These are phyloP conservation scores for Herminia tarsipennalis DNA, from an alignment of 2,888 invertebrate species.

Conservation along the genomic window DNA sequence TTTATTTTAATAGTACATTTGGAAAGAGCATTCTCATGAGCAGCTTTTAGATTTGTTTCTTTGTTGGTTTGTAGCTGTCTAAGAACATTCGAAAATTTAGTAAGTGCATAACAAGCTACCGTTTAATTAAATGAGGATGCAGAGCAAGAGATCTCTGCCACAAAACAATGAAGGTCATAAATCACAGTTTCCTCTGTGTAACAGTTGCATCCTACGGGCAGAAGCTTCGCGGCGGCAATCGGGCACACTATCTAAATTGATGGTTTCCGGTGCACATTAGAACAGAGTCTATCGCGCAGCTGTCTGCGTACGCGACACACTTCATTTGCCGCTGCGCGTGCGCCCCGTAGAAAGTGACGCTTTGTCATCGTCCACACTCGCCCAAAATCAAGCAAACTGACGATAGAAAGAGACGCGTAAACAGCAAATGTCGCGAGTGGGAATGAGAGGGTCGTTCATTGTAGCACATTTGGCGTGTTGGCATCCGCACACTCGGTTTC, in stretches of 20 bases:
- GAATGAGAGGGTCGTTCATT: conserved; percentile 49
- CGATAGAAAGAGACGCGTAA: conserved; percentile 52
- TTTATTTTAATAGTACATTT: no score
- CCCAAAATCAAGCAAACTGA: conserved; percentile 72
- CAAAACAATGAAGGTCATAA: conserved; percentile 83
- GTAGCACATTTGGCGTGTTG: conserved; percentile 57
- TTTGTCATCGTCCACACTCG: conserved; percentile 69
- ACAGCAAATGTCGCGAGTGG: conserved; percentile 25
- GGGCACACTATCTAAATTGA: conserved; percentile 83
- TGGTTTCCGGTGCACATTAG: conserved; percentile 83
- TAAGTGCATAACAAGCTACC: conserved; percentile 49
- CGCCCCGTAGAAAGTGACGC: conserved; percentile 80
- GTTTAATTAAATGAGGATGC: conserved; percentile 47
- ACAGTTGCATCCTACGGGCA: conserved; percentile 79
- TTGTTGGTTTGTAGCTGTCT: neutral
- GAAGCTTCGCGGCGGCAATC: conserved; percentile 79
- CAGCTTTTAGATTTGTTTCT: neutral
- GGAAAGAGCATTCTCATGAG: no score
- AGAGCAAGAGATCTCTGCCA: conserved; percentile 41
- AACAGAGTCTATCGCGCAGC: conserved; percentile 76
- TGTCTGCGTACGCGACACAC: conserved; percentile 81
- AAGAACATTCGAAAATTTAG: conserved; percentile 6
- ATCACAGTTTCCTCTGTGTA: conserved; percentile 80
- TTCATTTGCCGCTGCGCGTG: conserved; percentile 81
- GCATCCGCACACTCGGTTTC: conserved; percentile 51